These are phyloP conservation scores for Okamejei kenojei DNA, from an alignment of 2,797 vertebrate species.

Conservation along the genomic window DNA sequence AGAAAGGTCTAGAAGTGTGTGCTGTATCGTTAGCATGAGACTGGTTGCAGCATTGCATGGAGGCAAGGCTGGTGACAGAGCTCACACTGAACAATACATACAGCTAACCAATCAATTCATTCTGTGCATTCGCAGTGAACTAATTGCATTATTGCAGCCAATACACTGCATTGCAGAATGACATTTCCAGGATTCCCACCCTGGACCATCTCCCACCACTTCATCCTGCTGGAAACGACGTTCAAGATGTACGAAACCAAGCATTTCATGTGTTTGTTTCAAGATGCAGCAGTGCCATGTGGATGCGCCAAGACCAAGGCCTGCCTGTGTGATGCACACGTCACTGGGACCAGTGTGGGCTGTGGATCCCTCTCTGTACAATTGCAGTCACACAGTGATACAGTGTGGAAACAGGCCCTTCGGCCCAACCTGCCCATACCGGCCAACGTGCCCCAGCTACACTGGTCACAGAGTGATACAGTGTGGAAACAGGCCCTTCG, in stretches of 20 bases:
- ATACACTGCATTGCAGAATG: no score
- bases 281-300: not conserved
- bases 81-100: not conserved
- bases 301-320: not conserved
- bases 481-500: no score
- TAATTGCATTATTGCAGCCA: no score
- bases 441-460: no score
- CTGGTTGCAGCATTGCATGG: no score
- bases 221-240: not conserved
- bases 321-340: not conserved
- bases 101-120: not conserved
- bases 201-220: not conserved
- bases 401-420: no score
- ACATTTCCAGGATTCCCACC: not conserved
- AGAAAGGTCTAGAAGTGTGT: not conserved
- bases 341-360: not conserved
- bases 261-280: not conserved
- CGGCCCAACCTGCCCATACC: no score
- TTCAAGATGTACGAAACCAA: not conserved
- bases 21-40: not conserved
- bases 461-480: no score
- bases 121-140: not conserved
- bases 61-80: no score
- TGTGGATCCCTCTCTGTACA: no score
- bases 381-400: no score